Percentiles rank a stretch among this genome's conserved stretches.
Conservation (phyloP, 2,888 invertebrate genomes). For the Torymus texanus region DNA sequence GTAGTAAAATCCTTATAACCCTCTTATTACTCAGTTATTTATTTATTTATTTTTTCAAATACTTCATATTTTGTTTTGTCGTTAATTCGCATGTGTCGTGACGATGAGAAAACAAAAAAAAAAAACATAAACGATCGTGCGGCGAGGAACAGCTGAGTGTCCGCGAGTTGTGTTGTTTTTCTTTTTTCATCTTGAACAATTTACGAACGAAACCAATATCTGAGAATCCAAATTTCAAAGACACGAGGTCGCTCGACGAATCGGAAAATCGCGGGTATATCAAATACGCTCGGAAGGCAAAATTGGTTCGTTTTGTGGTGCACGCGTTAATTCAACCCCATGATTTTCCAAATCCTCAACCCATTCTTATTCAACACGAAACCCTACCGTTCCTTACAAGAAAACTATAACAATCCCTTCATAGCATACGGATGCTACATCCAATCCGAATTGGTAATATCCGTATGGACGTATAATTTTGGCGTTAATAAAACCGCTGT, state of each 20-base stretch:
- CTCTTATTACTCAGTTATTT: slow-evolving; percentile 38
- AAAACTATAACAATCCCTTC: no score
- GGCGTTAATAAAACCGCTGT: no score
- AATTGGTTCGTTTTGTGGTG: slow-evolving; percentile 30
- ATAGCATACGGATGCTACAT: no score
- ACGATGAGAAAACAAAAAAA: slow-evolving; percentile 5
- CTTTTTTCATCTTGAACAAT: not conserved
- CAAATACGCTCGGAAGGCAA: slow-evolving; percentile 19
- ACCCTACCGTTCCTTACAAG: no score
- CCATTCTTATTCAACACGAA: not conserved
- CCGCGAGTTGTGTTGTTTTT: slow-evolving; percentile 18
- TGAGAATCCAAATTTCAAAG: no score
- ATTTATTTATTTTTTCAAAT: slow-evolving; percentile 24
- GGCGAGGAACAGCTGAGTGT: slow-evolving; percentile 26
- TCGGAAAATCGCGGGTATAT: not conserved
- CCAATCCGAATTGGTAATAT: no score
- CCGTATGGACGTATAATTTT: no score
- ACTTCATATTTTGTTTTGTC: slow-evolving; percentile 34
- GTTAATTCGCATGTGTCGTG: not conserved
- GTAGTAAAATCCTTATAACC: slow-evolving; percentile 47
- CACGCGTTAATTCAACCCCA: not conserved
- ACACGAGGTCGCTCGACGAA: not conserved
- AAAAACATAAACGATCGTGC: not conserved
- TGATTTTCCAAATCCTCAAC: not conserved
- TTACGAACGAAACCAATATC: not conserved